A percentile compares a stretch with the other conserved stretches of the same genome.
Conservation (phyloP, 2,797 vertebrate species). For the Etheostoma nigrum region DNA sequence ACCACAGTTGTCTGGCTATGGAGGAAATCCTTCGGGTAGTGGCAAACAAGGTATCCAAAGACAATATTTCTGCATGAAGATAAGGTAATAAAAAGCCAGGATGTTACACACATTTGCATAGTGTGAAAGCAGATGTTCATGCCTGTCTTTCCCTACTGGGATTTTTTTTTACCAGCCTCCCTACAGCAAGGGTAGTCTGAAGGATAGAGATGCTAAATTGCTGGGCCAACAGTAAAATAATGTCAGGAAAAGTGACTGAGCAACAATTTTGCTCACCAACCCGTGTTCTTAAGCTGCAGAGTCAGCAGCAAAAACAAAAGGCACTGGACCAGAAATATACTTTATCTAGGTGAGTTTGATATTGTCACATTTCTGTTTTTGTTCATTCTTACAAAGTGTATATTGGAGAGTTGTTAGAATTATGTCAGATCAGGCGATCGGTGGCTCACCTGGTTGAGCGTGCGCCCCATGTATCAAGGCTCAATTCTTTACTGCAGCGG, state of each 20-base stretch:
- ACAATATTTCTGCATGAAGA: conserved; percentile 18
- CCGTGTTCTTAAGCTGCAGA: conserved; percentile 32
- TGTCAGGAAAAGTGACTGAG: conserved; percentile 19
- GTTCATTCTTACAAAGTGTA: conserved; percentile 1
- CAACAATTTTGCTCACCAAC: conserved; percentile 8
- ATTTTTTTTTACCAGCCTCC: not conserved
- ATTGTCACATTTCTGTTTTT: conserved; percentile 19
- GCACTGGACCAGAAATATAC: conserved; percentile 31
- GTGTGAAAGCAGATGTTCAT: conserved; percentile 3
- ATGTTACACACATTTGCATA: not conserved
- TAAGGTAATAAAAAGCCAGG: conserved; percentile 3
- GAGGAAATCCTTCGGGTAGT: not conserved
- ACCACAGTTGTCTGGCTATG: not conserved
- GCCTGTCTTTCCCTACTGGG: conserved; percentile 8
- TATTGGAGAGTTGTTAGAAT: not conserved
- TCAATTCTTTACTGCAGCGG: too few relatives aligned
- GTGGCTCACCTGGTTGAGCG: too few relatives aligned
- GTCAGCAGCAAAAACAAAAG: conserved; percentile 32
- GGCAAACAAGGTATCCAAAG: conserved; percentile 22
- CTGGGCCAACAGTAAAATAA: conserved; percentile 29
- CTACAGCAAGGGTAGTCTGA: conserved; percentile 25
- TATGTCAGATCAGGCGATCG: not conserved
- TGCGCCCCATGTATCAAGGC: too few relatives aligned
- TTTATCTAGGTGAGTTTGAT: not conserved
- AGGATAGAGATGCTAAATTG: conserved; percentile 38